A percentile compares a stretch with the other conserved stretches of the same genome.
Conservation (phyloP, 2,113 vertebrate genomes). For the Cavia aperea region DNA sequence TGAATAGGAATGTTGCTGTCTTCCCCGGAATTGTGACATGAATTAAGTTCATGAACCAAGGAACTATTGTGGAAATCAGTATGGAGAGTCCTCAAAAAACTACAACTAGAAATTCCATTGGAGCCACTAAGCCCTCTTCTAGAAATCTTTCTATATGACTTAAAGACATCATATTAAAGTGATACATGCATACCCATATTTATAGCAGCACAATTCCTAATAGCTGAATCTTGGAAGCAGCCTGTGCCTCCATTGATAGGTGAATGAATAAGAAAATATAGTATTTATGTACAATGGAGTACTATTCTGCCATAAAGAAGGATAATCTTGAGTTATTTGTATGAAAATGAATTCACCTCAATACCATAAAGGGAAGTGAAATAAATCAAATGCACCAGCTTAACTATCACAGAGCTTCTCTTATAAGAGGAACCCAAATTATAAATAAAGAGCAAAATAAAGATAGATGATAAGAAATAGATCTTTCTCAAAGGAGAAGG, state of each 20-base stretch:
- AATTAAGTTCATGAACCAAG: background rate
- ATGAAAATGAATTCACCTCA: background rate
- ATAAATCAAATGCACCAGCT: background rate
- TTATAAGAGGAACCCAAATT: background rate
- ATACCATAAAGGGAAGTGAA: background rate
- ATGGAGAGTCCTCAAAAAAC: background rate
- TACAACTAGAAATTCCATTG: background rate
- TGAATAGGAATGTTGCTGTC: background rate
- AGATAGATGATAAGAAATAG: background rate
- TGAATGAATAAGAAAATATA: background rate
- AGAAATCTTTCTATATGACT: background rate
- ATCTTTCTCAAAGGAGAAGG: background rate
- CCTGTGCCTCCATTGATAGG: background rate
- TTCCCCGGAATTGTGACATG: background rate
- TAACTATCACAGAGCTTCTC: background rate
- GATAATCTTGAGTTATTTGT: background rate
- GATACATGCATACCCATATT: background rate
- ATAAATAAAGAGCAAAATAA: background rate
- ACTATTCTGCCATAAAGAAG: background rate
- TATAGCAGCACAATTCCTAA: background rate
- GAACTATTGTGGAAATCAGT: background rate
- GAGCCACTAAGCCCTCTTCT: background rate
- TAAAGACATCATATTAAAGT: background rate
- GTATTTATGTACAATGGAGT: background rate
- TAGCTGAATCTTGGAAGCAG: background rate